A percentile compares a stretch with the other conserved stretches of the same genome.
Evolutionary conservation across 2,113 vertebrate genomes (phyloP).

Genomic region (Ia io): DNA sequence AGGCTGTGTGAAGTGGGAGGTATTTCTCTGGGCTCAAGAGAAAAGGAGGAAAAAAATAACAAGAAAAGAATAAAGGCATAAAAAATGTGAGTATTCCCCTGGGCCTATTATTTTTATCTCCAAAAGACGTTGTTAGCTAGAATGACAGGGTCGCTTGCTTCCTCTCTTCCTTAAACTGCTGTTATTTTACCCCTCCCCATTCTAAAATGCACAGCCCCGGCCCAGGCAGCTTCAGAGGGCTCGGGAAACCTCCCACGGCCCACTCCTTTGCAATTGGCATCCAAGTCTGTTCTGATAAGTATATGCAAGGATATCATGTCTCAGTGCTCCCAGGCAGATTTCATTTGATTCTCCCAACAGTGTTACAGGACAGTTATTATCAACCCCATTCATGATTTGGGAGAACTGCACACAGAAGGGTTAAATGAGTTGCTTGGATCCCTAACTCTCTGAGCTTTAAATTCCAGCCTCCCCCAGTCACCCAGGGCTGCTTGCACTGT

Average conservation of each 20-base stretch:
- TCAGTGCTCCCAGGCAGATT: slow-evolving; percentile 55
- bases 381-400: background rate
- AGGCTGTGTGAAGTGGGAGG: background rate
- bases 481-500: background rate
- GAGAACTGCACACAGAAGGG: background rate
- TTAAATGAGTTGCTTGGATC: background rate
- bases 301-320: background rate
- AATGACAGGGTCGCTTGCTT: slow-evolving; percentile 30
- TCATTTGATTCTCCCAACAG: slow-evolving; percentile 19
- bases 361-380: background rate
- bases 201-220: background rate
- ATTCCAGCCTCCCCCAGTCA: background rate
- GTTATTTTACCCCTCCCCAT: background rate
- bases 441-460: background rate
- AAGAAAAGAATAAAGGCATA: slow-evolving; percentile 43
- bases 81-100: slow-evolving; percentile 19
- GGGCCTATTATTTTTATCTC: slow-evolving; percentile 45
- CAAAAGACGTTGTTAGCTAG: background rate
- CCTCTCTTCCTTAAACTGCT: slow-evolving; percentile 4
- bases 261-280: background rate
- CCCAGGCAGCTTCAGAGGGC: background rate
- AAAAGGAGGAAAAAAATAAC: background rate
- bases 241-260: background rate
- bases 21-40: slow-evolving; percentile 22
- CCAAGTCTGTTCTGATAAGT: background rate